A percentile compares a stretch with the other conserved stretches of the same genome.
These are phyloP conservation scores for Notolabrus celidotus DNA, from an alignment of 2,797 vertebrate species.

Conservation along the genomic window DNA sequence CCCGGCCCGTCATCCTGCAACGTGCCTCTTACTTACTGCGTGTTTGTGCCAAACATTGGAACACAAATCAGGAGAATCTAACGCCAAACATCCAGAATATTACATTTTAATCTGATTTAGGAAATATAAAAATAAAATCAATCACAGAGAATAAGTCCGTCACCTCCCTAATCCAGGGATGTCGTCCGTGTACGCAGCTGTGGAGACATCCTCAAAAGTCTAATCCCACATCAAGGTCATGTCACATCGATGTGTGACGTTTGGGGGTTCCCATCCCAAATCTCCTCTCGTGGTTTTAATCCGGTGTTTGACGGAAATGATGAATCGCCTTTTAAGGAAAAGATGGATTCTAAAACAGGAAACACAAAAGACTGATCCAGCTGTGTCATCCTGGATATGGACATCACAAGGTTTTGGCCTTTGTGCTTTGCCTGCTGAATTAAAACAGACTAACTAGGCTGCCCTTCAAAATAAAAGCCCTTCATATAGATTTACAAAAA, in stretches of 20 bases:
- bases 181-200: background rate
- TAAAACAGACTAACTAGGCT: too few species aligned
- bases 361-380: background rate
- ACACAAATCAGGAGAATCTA: background rate
- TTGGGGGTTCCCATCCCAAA: background rate
- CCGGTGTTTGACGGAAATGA: background rate
- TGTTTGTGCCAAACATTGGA: background rate
- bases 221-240: background rate
- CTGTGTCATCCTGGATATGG: too few species aligned
- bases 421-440: too few species aligned
- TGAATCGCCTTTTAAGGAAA: background rate
- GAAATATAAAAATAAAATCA: background rate
- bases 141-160: background rate
- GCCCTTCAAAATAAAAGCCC: too few species aligned
- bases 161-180: background rate
- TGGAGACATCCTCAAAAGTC: background rate
- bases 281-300: background rate
- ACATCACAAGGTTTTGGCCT: too few species aligned
- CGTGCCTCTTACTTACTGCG: background rate
- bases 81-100: background rate
- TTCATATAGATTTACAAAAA: too few species aligned
- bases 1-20: too few species aligned
- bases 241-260: background rate
- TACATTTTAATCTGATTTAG: background rate
- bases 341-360: background rate